Conservation (phyloP, 1,140 invertebrate species). For the Diorhabda carinulata region DNA sequence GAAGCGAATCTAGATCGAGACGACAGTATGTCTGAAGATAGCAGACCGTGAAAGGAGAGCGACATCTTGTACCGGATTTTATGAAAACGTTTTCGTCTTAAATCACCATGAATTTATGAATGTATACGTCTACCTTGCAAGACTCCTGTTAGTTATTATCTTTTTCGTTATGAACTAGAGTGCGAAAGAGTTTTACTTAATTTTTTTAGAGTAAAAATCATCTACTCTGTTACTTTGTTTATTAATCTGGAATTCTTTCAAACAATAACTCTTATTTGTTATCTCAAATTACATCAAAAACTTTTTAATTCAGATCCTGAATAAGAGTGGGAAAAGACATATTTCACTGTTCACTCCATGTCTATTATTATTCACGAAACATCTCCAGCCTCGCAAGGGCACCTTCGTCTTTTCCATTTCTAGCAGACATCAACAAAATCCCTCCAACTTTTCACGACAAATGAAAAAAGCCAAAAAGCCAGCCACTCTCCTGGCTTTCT, state of each 20-base stretch:
- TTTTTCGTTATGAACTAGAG: no score
- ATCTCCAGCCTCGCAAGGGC: background rate
- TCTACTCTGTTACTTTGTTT: no score
- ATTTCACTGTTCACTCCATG: slow-evolving; percentile 2
- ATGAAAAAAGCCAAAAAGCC: slow-evolving; percentile 9
- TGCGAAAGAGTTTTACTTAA: no score
- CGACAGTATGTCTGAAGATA: slow-evolving; percentile 14
- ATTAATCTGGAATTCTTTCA: no score
- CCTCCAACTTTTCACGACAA: slow-evolving; percentile 5
- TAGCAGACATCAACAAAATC: slow-evolving; percentile 6
- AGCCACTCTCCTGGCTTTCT: background rate
- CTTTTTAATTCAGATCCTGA: background rate
- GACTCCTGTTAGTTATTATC: no score
- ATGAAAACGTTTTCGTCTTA: background rate
- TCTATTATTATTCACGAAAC: slow-evolving; percentile 1
- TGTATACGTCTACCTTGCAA: no score
- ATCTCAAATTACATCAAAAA: no score
- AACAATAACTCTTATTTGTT: no score
- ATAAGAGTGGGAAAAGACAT: background rate
- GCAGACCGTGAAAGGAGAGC: slow-evolving; percentile 15
- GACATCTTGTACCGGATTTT: background rate
- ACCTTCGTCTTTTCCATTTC: background rate
- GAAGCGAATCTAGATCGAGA: background rate
- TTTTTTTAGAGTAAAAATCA: no score
- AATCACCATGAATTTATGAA: background rate